Conservation (phyloP, 2,113 vertebrate species). For the Alaudala cheleensis region DNA sequence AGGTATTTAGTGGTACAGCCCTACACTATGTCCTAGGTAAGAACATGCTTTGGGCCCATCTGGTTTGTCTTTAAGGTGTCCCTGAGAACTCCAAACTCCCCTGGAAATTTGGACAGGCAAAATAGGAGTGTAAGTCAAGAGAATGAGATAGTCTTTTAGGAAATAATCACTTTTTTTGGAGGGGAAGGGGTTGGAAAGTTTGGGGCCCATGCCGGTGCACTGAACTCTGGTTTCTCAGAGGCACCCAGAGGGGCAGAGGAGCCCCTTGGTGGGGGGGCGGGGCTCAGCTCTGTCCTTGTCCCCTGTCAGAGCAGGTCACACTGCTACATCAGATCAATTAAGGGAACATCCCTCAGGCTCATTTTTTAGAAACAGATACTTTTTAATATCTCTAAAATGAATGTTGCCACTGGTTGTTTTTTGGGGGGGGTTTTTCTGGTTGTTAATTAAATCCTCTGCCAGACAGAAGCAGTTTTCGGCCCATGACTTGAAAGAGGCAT, state of each 20-base stretch:
- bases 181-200: neutral
- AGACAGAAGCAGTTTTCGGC: constrained; percentile 10
- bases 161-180: neutral
- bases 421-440: neutral
- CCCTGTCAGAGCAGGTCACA: neutral
- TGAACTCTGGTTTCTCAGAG: neutral
- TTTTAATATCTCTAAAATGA: neutral
- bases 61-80: neutral
- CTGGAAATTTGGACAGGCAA: neutral
- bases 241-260: neutral
- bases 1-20: neutral
- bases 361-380: neutral
- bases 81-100: neutral
- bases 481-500: constrained; percentile 12
- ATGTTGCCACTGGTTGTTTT: neutral
- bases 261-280: accelerated
- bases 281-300: neutral
- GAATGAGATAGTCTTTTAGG: neutral
- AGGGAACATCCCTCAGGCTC: neutral
- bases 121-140: neutral
- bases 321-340: neutral
- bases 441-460: constrained; percentile 3
- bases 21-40: neutral
- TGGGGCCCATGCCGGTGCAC: neutral
- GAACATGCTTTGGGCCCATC: neutral